Evolutionary conservation across 2,797 vertebrate genomes (phyloP).

Genomic region (Alca torda): DNA sequence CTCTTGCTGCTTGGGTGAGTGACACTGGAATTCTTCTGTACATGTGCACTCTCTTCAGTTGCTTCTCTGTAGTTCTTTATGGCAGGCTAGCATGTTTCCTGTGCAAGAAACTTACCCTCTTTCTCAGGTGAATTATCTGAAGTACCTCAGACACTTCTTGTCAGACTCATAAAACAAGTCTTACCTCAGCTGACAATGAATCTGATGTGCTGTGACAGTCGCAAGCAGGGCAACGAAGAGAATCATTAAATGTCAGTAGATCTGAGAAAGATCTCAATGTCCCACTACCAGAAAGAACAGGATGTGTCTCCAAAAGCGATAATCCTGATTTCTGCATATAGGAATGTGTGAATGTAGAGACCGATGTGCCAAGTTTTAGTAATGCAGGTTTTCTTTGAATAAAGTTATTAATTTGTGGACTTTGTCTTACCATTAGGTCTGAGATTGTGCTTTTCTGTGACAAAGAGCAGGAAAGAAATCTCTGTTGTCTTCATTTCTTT

Average conservation of each 20-base stretch:
- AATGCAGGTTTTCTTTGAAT: not conserved
- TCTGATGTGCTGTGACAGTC: slow-evolving; percentile 7
- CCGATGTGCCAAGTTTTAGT: not conserved
- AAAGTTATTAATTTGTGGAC: not conserved
- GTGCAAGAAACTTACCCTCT: not conserved
- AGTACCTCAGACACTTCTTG: not conserved
- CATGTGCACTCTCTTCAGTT: not conserved
- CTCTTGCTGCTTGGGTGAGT: not conserved
- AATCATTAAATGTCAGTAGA: not conserved
- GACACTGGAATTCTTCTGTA: not conserved
- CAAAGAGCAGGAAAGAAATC: not conserved
- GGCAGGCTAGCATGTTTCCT: not conserved
- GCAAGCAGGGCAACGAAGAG: slow-evolving; percentile 24
- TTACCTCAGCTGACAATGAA: not conserved
- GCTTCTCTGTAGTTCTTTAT: not conserved
- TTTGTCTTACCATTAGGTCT: not conserved
- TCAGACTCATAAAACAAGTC: slow-evolving; percentile 6
- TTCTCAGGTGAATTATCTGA: not conserved
- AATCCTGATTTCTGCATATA: not conserved
- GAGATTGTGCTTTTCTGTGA: not conserved
- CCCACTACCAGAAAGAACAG: not conserved
- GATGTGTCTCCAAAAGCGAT: not conserved
- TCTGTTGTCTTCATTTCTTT: not conserved
- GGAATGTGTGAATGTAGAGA: not conserved
- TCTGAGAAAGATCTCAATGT: not conserved